Evolutionary conservation across 1,140 invertebrate genomes (phyloP).

Genomic region (Papilio glaucus): DNA sequence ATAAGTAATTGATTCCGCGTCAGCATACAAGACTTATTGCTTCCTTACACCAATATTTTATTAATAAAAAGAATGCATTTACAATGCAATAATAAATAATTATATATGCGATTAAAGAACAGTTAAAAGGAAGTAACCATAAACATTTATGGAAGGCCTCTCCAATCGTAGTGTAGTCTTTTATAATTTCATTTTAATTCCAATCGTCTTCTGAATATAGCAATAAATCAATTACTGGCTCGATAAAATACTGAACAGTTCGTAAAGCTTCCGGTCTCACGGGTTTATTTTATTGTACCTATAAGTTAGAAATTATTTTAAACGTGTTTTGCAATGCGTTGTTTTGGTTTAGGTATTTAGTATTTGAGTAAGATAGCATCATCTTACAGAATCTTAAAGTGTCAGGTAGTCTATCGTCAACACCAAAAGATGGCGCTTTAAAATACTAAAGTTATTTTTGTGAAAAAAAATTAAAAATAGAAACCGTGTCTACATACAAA

Average conservation of each 20-base stretch:
- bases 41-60: background rate
- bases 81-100: background rate
- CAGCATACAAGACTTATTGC: background rate
- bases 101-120: background rate
- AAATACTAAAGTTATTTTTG: too few species aligned
- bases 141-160: conserved; percentile 10
- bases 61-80: background rate
- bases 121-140: conserved; percentile 15
- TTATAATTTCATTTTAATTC: background rate
- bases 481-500: too few species aligned
- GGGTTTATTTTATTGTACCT: too few species aligned
- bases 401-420: too few species aligned
- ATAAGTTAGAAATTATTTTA: too few species aligned
- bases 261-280: background rate
- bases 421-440: too few species aligned
- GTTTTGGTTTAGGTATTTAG: too few species aligned
- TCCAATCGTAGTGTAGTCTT: background rate
- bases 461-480: too few species aligned
- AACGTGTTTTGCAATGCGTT: too few species aligned
- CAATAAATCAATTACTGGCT: background rate
- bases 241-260: background rate
- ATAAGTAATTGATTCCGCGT: conserved; percentile 2
- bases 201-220: background rate
- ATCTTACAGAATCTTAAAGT: too few species aligned
- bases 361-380: too few species aligned